Evolutionary conservation across 2,797 vertebrate genomes (phyloP).

Genomic region (Etheostoma perlongum): DNA sequence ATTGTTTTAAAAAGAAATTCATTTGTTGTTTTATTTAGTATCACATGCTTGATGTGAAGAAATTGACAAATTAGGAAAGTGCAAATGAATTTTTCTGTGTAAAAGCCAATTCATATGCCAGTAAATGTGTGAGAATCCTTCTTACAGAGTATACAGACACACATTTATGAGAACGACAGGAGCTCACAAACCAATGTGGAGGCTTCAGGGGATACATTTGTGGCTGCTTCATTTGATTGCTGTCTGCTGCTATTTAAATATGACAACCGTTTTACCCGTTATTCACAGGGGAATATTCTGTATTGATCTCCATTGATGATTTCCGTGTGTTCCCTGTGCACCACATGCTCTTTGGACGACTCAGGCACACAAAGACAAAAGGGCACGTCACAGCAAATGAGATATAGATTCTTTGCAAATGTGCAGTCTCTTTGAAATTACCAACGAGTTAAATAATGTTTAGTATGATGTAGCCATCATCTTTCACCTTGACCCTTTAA

Average conservation of each 20-base stretch:
- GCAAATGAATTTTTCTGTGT: constrained; percentile 21
- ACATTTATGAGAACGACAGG: constrained; percentile 29
- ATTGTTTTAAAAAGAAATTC: constrained; percentile 1
- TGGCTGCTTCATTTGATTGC: constrained; percentile 37
- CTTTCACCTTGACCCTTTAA: constrained; percentile 43
- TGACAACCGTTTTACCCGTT: constrained; percentile 49
- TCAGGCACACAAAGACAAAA: constrained; percentile 67
- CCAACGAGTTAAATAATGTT: constrained; percentile 51
- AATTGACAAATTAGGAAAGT: constrained; percentile 27
- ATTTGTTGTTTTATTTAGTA: constrained; percentile 23
- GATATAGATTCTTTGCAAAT: constrained; percentile 79
- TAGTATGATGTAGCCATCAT: constrained; percentile 17
- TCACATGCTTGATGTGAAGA: constrained; percentile 20
- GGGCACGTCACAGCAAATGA: constrained; percentile 76
- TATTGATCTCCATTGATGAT: constrained; percentile 74
- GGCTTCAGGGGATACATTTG: constrained; percentile 16
- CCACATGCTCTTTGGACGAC: constrained; percentile 72
- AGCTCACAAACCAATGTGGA: constrained; percentile 19
- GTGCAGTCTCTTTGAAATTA: constrained; percentile 47
- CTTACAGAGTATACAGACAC: not conserved
- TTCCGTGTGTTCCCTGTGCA: constrained; percentile 60
- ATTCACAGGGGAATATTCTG: constrained; percentile 2
- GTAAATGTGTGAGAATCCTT: constrained; percentile 7
- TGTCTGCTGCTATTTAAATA: constrained; percentile 47
- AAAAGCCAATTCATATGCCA: constrained; percentile 10